Percentiles rank a stretch among this genome's conserved stretches.
Conservation (phyloP, 2,113 vertebrate species). For the Acinonyx jubatus region DNA sequence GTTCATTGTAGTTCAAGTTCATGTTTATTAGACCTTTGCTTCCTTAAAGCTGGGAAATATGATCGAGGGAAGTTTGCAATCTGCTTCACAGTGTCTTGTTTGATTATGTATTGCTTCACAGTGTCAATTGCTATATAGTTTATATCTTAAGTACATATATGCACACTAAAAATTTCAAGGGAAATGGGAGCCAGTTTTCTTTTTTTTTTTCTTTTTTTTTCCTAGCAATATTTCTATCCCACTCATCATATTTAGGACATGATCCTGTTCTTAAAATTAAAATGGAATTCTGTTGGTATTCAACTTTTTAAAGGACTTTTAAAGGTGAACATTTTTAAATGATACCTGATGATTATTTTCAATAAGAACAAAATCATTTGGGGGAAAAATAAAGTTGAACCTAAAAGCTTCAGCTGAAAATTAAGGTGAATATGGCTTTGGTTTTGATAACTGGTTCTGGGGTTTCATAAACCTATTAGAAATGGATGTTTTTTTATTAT, state of each 20-base stretch:
- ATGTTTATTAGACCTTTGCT: constrained; percentile 68
- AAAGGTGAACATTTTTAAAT: constrained; percentile 11
- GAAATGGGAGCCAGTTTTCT: background rate
- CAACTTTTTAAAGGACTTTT: constrained; percentile 2
- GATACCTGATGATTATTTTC: background rate
- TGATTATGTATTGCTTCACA: constrained; percentile 37
- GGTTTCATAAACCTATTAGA: constrained; percentile 1
- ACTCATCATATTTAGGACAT: background rate
- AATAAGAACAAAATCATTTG: constrained; percentile 24
- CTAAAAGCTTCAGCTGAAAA: background rate
- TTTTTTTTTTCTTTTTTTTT: background rate
- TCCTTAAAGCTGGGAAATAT: constrained; percentile 36
- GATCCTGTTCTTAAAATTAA: background rate
- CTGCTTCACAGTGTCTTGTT: background rate
- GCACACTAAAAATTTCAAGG: constrained; percentile 23
- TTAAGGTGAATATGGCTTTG: constrained; percentile 13
- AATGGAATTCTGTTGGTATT: background rate
- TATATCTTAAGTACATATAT: constrained; percentile 33
- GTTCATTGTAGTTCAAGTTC: constrained; percentile 67
- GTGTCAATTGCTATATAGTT: constrained; percentile 40
- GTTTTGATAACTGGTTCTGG: background rate
- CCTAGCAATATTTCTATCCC: background rate
- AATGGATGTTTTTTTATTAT: background rate
- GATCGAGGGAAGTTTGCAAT: constrained; percentile 19
- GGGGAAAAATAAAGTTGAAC: background rate